Evolutionary conservation across 2,888 invertebrate species (phyloP).

Genomic region (Phorcus lineatus): DNA sequence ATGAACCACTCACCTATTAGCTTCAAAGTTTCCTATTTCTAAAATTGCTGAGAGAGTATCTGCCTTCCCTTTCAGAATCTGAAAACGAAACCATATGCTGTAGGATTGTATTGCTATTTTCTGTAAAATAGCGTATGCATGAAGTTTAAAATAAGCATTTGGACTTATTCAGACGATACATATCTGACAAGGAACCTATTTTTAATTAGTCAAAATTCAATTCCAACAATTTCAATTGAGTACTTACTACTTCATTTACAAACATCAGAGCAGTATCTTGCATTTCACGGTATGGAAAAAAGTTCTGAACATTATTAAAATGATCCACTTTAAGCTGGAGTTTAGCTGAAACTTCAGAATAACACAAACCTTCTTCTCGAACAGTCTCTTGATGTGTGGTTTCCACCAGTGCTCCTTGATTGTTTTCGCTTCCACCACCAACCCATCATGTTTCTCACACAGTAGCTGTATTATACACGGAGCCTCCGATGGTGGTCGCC

Average conservation of each 20-base stretch:
- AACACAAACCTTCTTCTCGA: slow-evolving; percentile 81
- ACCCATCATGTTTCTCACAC: slow-evolving; percentile 88
- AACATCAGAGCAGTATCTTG: too few relatives aligned
- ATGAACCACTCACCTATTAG: slow-evolving; percentile 79
- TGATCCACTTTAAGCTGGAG: too few relatives aligned
- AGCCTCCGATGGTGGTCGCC: slow-evolving; percentile 80
- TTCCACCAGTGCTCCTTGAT: slow-evolving; percentile 93
- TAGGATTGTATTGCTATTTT: neutral
- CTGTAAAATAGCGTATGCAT: neutral
- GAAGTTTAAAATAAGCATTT: neutral
- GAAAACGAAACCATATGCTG: slow-evolving; percentile 55
- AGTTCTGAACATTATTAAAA: too few relatives aligned
- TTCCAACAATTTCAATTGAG: too few relatives aligned
- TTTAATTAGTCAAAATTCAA: too few relatives aligned
- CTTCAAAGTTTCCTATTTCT: slow-evolving; percentile 87
- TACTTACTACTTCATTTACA: too few relatives aligned
- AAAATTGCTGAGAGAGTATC: slow-evolving; percentile 85
- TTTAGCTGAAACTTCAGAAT: too few relatives aligned
- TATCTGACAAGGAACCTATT: too few relatives aligned
- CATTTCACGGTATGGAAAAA: too few relatives aligned
- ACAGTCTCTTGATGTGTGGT: slow-evolving; percentile 85
- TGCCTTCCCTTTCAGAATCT: slow-evolving; percentile 85
- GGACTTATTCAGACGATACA: too few relatives aligned
- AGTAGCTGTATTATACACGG: slow-evolving; percentile 89
- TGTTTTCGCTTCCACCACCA: slow-evolving; percentile 90